Base-by-base conservation (phyloP, 2,888 invertebrate species). In the Gisinianus flammeolus region DNA sequence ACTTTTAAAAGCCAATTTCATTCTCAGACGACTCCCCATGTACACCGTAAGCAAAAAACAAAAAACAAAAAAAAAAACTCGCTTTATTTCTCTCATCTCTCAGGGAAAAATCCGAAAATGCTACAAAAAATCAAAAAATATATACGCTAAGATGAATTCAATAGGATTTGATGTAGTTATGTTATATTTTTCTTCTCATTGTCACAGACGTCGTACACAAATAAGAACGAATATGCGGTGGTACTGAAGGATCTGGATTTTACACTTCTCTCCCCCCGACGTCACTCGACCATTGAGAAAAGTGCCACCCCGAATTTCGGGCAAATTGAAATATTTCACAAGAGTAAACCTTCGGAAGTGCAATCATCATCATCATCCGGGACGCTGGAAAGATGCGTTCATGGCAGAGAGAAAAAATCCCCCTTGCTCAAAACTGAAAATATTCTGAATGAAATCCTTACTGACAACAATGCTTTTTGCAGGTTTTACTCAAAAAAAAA, bases 191-290 rank as follows among this genome's bases (percentile, higher is more conserved):
- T 26, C 16, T n/a, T 54, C n/a, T 8, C 5, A 54, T 54, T 26
- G 31, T n/a, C 77, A 28, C 56, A 84, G 84, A 76, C 80, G 5
- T 80, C 84, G 0, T 82, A 62, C 66, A 77, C 78, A 8, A 83
- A 82, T 66, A 83, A 78, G 54, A 84, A 83, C 52, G 84, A 84
- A 64, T 84, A 83, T 44, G 83, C 78, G 8, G 62, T 84, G 28
- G 79, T 84, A 35, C 71, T 84, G 24, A 79, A 82, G 24, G 79
- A 81, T 24, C 77, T 84, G 30, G 75, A 81, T 28, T 84, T 83
- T 54, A 80, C 81, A 1, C 67, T 83, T 2, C 69, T 67, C 3
- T 79, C 79, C 19, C 70, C 78, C 5, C 22, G 71, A 66, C 19
- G 77, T n/a, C 44, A 70, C n/a, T 77, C 77, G n/a, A 54, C 77